Percentiles rank a stretch among this genome's conserved stretches.
Evolutionary conservation across 2,888 invertebrate species (phyloP).

Genomic region (Melikaiella ostensackeni): DNA sequence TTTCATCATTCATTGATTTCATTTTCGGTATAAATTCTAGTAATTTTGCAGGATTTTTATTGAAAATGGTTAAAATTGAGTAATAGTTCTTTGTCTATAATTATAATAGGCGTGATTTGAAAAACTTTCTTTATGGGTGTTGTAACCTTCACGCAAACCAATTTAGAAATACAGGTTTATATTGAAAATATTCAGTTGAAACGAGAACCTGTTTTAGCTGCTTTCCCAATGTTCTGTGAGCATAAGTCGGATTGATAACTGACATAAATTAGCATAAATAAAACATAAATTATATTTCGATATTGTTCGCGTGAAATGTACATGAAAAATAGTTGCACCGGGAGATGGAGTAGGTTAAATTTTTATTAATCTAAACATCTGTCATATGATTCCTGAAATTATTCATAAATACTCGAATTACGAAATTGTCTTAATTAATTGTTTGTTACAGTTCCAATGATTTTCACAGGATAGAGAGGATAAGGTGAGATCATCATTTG

Average conservation of each 20-base stretch:
- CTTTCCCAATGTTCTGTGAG: background rate
- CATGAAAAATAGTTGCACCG: background rate
- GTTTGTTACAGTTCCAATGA: no score
- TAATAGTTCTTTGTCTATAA: background rate
- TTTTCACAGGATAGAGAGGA: no score
- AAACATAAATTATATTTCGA: no score
- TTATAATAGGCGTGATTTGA: background rate
- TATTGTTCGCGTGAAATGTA: background rate
- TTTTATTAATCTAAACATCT: no score
- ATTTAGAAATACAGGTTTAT: background rate
- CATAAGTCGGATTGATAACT: background rate
- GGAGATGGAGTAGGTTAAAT: no score
- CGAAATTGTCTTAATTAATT: no score
- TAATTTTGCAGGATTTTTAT: background rate
- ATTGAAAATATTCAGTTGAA: background rate
- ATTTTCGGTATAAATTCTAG: background rate
- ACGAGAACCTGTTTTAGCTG: background rate
- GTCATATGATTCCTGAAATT: no score
- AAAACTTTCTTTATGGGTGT: background rate
- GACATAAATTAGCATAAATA: background rate
- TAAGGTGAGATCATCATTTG: no score
- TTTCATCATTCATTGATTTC: no score
- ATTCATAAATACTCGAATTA: no score
- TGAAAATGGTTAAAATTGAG: no score
- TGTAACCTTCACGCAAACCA: background rate